Evolutionary conservation across 2,797 vertebrate genomes (phyloP), one percentile per base, ranked within the genome.

Genomic region (Alca torda): DNA sequence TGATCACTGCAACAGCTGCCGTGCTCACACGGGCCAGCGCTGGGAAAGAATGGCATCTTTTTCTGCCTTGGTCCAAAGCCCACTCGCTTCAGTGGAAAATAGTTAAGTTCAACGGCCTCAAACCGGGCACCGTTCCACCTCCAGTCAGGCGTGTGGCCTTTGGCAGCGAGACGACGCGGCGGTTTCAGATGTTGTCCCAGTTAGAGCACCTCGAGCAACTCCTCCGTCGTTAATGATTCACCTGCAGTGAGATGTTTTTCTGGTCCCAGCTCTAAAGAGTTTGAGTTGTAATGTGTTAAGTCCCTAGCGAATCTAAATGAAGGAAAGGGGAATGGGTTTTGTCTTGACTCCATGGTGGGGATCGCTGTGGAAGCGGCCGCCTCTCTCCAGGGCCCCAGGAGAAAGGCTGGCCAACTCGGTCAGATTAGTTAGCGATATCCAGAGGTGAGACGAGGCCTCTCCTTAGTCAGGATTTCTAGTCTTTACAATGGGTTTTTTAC

Each of bases 81-180:
- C 35, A 16, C 79, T 80, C 6, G 2, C 1, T n/a, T 87, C 70
- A 37, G 82, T 93, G 79, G 72, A 64, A 79, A 89, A 67, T 13
- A 31, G 8, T 33, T 9, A 24, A 67, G 37, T 53, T 50, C 75
- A 67, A 1, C 21, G 84, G 51, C 51, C 89, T 82, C 45, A 54
- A 63, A 28, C 37, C 2, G 18, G 75, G 79, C 6, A 4, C 59
- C 1, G 9, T 90, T 83, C 64, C 78, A 72, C 83, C 73, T 81
- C 0, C 1, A 23, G 50, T 84, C 41, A 20, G 90, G 24, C 0
- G 1, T 11, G 20, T 13, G 23, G 50, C 33, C 37, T 35, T 78
- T 39, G 75, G n/a, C 46, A 69, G 87, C 0, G 0, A 74, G 43
- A 12, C 53, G 31, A 48, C 0, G 0, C 1, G 16, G 61, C 30